Evolutionary conservation across 1,140 invertebrate genomes (phyloP).

Genomic region (Proales similis): DNA sequence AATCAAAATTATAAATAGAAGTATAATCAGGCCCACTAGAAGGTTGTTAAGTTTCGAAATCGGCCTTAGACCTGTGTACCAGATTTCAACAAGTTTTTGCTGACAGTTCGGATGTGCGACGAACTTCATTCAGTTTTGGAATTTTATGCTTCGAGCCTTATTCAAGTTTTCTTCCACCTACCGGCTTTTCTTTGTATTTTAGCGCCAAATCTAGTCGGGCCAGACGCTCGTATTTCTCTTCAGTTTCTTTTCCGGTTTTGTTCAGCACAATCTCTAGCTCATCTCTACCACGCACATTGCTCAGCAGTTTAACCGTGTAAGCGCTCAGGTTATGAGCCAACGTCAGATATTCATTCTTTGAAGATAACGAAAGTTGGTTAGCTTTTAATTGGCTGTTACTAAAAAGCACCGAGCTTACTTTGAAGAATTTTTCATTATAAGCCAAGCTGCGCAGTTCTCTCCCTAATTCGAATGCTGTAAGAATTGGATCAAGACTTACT

Average conservation of each 20-base stretch:
- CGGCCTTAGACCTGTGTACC: slow-evolving; percentile 30
- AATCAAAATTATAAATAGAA: slow-evolving; percentile 16
- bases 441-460: slow-evolving; percentile 53
- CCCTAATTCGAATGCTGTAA: slow-evolving; percentile 60
- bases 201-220: slow-evolving; percentile 48
- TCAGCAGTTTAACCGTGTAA: slow-evolving; percentile 48
- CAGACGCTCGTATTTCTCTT: slow-evolving; percentile 49
- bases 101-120: slow-evolving; percentile 40
- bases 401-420: not conserved
- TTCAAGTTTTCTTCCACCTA: too few relatives aligned
- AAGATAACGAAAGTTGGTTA: not conserved
- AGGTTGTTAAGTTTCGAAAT: slow-evolving; percentile 35
- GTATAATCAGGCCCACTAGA: slow-evolving; percentile 3
- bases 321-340: slow-evolving; percentile 56
- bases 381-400: not conserved
- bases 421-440: slow-evolving; percentile 36
- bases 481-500: slow-evolving; percentile 61
- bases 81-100: slow-evolving; percentile 39
- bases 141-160: not conserved
- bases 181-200: slow-evolving; percentile 47
- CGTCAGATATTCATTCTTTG: slow-evolving; percentile 56
- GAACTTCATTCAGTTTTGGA: slow-evolving; percentile 38
- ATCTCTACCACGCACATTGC: slow-evolving; percentile 48
- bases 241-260: slow-evolving; percentile 43
- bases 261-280: slow-evolving; percentile 50